phyloP scores from a whole-genome alignment of 2,113 vertebrate species.

The Redunca redunca region DNA sequence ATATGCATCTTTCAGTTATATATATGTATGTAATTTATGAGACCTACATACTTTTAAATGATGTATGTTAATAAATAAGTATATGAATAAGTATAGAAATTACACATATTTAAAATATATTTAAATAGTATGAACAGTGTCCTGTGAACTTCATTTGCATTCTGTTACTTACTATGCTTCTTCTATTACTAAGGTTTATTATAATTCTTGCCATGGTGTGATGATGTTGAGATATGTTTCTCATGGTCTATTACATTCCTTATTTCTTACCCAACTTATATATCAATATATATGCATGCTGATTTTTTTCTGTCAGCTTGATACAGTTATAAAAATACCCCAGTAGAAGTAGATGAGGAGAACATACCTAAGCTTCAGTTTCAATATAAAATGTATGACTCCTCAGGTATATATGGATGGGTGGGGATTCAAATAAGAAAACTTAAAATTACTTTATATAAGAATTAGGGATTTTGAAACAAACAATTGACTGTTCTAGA shows the following conservation, averaged over 20 bases:
- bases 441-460: background rate
- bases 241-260: background rate
- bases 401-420: background rate
- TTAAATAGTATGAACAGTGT: background rate
- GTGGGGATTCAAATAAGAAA: background rate
- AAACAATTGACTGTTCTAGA: background rate
- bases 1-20: background rate
- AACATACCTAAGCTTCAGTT: background rate
- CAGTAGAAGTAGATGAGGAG: background rate
- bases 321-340: background rate
- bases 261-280: background rate
- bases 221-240: background rate
- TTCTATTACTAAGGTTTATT: background rate
- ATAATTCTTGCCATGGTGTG: background rate
- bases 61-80: background rate
- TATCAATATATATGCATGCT: background rate
- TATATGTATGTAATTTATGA: background rate
- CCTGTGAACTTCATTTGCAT: background rate
- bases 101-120: background rate
- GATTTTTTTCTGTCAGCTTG: background rate
- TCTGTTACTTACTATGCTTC: background rate
- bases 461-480: background rate
- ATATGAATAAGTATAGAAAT: background rate
- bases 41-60: background rate
- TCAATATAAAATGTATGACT: background rate